Conservation (phyloP, 2,113 vertebrate species). For the Glaucomys volans region DNA sequence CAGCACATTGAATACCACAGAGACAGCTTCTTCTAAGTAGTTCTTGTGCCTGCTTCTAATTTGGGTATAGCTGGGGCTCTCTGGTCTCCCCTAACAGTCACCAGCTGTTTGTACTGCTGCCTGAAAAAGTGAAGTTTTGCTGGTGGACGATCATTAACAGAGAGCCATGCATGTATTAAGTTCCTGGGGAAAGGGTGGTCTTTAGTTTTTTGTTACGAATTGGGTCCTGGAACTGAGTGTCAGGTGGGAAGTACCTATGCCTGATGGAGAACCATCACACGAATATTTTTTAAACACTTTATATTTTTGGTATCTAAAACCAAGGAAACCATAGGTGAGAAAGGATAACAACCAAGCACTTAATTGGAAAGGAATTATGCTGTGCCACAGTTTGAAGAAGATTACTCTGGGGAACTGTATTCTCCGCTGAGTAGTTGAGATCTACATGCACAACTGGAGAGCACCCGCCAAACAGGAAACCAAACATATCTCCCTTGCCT, state of each 20-base stretch:
- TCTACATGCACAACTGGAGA: neutral
- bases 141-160: neutral
- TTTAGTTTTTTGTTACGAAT: neutral
- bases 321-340: neutral
- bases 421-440: neutral
- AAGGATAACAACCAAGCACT: neutral
- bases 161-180: neutral
- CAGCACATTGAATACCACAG: conserved; percentile 41
- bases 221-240: neutral
- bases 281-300: neutral
- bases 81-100: neutral
- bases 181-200: neutral
- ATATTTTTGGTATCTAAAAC: neutral
- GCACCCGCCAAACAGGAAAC: neutral
- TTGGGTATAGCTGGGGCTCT: neutral
- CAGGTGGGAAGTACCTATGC: neutral
- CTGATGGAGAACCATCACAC: neutral
- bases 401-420: neutral
- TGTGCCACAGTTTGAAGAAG: neutral
- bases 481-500: conserved; percentile 13
- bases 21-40: conserved; percentile 36
- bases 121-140: neutral
- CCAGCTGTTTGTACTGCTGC: neutral
- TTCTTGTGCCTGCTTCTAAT: conserved; percentile 49
- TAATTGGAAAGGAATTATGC: neutral